phyloP scores from a whole-genome alignment of 2,113 vertebrate genomes.

The Platichthys stellatus region DNA sequence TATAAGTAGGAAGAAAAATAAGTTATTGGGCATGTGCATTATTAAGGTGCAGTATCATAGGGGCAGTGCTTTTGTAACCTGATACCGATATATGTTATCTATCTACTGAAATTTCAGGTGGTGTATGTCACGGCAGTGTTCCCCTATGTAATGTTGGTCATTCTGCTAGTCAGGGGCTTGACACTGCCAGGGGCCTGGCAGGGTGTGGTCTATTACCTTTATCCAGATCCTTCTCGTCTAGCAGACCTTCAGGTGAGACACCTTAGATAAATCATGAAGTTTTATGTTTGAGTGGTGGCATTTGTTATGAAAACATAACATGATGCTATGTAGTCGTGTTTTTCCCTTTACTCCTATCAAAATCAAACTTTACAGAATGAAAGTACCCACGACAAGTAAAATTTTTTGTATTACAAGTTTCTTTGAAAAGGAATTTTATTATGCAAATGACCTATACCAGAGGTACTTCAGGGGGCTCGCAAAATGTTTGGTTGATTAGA shows the following conservation, averaged over 20 bases:
- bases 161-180: slow-evolving; percentile 52
- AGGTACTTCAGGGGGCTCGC: too few relatives aligned
- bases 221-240: slow-evolving; percentile 48
- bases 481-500: too few relatives aligned
- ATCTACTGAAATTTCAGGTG: slow-evolving; percentile 26
- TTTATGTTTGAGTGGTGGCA: not conserved
- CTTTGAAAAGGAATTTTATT: too few relatives aligned
- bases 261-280: too few relatives aligned
- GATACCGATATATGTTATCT: not conserved
- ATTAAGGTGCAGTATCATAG: too few relatives aligned
- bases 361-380: too few relatives aligned
- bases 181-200: slow-evolving; percentile 59
- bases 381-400: too few relatives aligned
- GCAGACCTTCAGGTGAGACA: slow-evolving; percentile 40
- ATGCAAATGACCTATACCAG: too few relatives aligned
- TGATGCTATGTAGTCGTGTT: not conserved
- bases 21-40: too few relatives aligned
- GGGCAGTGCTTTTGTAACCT: not conserved
- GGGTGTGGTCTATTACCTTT: slow-evolving; percentile 52
- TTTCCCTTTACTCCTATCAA: too few relatives aligned
- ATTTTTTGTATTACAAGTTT: too few relatives aligned
- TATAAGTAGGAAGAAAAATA: too few relatives aligned
- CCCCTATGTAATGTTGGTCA: slow-evolving; percentile 48
- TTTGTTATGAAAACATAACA: not conserved
- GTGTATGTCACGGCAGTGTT: slow-evolving; percentile 59